Evolutionary conservation across 2,888 invertebrate species (phyloP).

Genomic region (Apocheima hispidaria): DNA sequence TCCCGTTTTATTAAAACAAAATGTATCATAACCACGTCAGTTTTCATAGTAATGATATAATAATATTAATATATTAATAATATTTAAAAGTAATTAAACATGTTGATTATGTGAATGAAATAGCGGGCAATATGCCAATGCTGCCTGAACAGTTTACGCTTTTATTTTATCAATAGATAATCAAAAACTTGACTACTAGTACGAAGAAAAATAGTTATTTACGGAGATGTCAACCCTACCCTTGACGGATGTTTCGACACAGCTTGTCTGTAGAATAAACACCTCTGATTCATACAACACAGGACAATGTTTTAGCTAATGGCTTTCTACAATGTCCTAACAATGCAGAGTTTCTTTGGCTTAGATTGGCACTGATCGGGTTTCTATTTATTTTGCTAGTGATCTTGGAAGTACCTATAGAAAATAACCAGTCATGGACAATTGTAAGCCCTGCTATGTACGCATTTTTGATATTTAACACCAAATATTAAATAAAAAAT

Average conservation of each 20-base stretch:
- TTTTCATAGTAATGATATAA: no score
- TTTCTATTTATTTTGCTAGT: constrained; percentile 42
- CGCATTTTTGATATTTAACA: not conserved
- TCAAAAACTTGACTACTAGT: no score
- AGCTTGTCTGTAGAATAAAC: constrained; percentile 67
- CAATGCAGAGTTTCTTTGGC: constrained; percentile 41
- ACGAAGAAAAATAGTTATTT: not conserved
- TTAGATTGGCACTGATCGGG: constrained; percentile 39
- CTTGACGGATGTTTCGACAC: constrained; percentile 75
- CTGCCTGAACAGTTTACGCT: no score
- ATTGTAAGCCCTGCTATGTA: not conserved
- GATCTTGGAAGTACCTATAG: constrained; percentile 3
- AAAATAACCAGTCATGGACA: not conserved
- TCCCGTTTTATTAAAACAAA: no score
- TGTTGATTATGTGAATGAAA: no score
- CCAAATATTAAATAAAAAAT: no score
- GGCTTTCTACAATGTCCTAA: constrained; percentile 61
- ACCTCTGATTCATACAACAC: constrained; percentile 74
- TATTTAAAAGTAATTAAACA: no score
- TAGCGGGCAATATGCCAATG: no score
- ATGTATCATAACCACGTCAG: no score
- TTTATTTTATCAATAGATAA: not conserved
- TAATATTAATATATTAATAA: no score
- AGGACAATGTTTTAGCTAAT: constrained; percentile 63
- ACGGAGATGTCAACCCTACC: constrained; percentile 36